phyloP scores from a whole-genome alignment of 2,113 vertebrate species.

The Epinephelus cyanopodus region DNA sequence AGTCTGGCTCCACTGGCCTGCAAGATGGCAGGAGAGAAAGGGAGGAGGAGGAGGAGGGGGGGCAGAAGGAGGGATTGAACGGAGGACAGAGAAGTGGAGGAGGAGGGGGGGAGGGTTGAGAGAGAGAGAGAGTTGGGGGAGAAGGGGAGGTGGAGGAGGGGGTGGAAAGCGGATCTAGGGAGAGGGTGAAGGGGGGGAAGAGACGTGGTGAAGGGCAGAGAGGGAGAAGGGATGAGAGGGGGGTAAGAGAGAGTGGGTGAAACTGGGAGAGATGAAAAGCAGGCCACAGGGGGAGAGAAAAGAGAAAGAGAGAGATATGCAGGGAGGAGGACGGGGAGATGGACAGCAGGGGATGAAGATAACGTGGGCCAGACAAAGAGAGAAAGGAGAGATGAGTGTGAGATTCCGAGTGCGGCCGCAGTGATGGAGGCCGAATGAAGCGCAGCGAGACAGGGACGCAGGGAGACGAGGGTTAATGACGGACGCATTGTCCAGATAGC shows the following conservation, averaged over 20 bases:
- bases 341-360: constrained; percentile 80
- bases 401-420: constrained; percentile 33
- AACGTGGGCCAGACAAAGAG: constrained; percentile 77
- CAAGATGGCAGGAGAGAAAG: constrained; percentile 82
- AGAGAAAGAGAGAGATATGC: constrained; percentile 62
- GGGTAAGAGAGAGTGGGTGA: constrained; percentile 55
- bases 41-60: constrained; percentile 37
- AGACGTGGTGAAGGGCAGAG: constrained; percentile 59
- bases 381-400: constrained; percentile 56
- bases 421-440: constrained; percentile 57
- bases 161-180: constrained; percentile 73
- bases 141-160: constrained; percentile 25
- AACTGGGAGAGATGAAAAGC: constrained; percentile 76
- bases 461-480: constrained; percentile 67
- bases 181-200: constrained; percentile 46
- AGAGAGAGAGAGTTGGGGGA: constrained; percentile 14
- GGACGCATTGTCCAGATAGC: constrained; percentile 68
- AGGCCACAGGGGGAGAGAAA: constrained; percentile 71
- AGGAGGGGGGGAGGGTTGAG: constrained; percentile 15
- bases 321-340: constrained; percentile 70
- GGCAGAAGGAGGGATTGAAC: constrained; percentile 47
- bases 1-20: constrained; percentile 84
- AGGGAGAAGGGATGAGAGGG: constrained; percentile 41
- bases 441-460: constrained; percentile 42
- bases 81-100: constrained; percentile 46